These are phyloP conservation scores for Periophthalmodon schlosseri DNA, from an alignment of 2,113 vertebrate species.

Conservation along the genomic window DNA sequence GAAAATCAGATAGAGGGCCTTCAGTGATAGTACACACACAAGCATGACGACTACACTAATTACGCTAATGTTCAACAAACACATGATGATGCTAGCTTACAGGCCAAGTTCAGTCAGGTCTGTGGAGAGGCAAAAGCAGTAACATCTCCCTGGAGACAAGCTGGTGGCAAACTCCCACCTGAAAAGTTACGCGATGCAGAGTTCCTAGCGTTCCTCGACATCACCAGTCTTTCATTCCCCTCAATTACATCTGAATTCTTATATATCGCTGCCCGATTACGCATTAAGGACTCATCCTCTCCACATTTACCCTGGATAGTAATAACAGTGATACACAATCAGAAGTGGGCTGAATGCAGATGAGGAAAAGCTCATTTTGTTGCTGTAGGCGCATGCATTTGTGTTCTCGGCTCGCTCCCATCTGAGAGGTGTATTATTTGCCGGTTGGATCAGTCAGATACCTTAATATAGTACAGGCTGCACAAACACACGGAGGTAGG, in stretches of 20 bases:
- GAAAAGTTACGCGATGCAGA: neutral
- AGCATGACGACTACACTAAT: too few relatives aligned
- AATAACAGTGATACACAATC: constrained; percentile 1
- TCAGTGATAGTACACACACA: too few relatives aligned
- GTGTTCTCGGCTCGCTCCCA: constrained; percentile 25
- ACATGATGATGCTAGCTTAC: too few relatives aligned
- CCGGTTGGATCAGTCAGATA: constrained; percentile 24
- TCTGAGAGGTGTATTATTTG: constrained; percentile 18
- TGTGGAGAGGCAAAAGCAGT: too few relatives aligned
- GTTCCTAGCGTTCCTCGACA: neutral
- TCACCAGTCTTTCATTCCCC: neutral
- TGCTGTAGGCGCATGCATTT: constrained; percentile 34
- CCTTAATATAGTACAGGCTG: constrained; percentile 22
- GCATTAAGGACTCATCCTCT: neutral
- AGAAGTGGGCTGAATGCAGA: constrained; percentile 49
- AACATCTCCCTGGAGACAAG: neutral
- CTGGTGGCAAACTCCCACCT: too few relatives aligned
- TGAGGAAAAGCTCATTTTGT: constrained; percentile 44
- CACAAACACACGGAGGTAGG: neutral
- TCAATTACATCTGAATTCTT: neutral
- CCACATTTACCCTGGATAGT: constrained; percentile 2
- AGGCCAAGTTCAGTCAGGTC: too few relatives aligned
- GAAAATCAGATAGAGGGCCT: too few relatives aligned
- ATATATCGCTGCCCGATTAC: neutral
- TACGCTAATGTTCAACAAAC: too few relatives aligned